Conservation (phyloP, 1,140 invertebrate species). For the Scaptomyza montana region DNA sequence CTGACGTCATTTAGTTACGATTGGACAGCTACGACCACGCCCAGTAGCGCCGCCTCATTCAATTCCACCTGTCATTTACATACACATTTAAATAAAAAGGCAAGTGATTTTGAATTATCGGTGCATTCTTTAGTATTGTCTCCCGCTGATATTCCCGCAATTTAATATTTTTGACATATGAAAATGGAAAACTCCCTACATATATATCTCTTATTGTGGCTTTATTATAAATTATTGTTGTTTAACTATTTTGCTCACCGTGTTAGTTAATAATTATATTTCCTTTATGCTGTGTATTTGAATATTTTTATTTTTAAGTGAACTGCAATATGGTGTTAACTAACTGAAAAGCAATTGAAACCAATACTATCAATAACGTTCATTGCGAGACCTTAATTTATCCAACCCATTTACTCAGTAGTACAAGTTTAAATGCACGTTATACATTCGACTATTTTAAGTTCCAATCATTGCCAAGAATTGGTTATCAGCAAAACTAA, state of each 20-base stretch:
- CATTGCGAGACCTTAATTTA: neutral
- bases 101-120: constrained; percentile 52
- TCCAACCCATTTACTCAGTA: too few relatives aligned
- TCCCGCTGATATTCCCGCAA: constrained; percentile 4
- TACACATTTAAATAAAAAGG: constrained; percentile 2
- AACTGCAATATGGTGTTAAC: neutral
- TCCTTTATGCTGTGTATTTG: neutral
- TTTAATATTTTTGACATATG: constrained; percentile 25
- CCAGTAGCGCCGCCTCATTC: constrained; percentile 11
- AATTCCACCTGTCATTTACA: constrained; percentile 51
- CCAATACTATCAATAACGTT: neutral
- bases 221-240: constrained; percentile 11
- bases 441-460: neutral
- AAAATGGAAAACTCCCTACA: constrained; percentile 23
- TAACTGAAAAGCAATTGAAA: neutral
- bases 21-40: constrained; percentile 32
- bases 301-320: neutral
- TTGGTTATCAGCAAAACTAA: constrained; percentile 26
- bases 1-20: constrained; percentile 53
- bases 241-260: constrained; percentile 16
- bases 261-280: constrained; percentile 22
- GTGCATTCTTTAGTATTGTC: constrained; percentile 17
- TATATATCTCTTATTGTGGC: constrained; percentile 1
- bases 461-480: constrained; percentile 8
- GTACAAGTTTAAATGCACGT: neutral